Conservation (phyloP, 2,113 vertebrate species). For the Microtus richardsoni region DNA sequence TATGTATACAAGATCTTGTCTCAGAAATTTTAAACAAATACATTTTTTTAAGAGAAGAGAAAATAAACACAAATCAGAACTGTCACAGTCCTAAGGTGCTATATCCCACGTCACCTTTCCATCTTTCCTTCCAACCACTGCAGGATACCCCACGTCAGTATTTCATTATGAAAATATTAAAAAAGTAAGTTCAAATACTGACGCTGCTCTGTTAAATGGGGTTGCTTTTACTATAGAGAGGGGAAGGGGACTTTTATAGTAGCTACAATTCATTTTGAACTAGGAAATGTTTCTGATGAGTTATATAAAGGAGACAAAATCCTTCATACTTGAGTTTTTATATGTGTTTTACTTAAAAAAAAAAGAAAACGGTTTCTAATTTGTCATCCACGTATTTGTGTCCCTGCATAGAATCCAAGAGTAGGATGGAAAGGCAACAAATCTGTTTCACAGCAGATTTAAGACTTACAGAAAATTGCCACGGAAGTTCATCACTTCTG, state of each 20-base stretch:
- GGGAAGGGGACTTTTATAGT: neutral
- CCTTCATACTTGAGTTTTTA: neutral
- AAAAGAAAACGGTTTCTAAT: neutral
- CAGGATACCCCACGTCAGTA: neutral
- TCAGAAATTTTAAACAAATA: neutral
- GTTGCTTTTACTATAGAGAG: neutral
- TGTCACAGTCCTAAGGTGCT: neutral
- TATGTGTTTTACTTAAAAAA: conserved; percentile 25
- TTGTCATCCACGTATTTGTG: conserved; percentile 40
- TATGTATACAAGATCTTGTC: no score
- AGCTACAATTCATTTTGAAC: conserved; percentile 59
- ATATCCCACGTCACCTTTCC: neutral
- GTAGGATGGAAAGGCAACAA: conserved; percentile 12
- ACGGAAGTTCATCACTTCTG: conserved; percentile 56
- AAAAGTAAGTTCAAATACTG: neutral
- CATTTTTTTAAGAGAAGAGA: neutral
- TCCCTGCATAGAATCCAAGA: conserved; percentile 34
- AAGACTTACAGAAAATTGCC: conserved; percentile 48
- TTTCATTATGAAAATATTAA: neutral
- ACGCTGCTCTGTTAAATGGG: neutral
- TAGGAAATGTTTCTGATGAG: conserved; percentile 54
- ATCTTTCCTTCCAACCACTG: neutral
- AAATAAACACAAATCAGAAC: neutral
- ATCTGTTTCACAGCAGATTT: conserved; percentile 40
- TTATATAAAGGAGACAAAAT: conserved; percentile 39